These are phyloP conservation scores for Tolypeutes matacus DNA, from an alignment of 2,797 vertebrate species.

Conservation along the genomic window DNA sequence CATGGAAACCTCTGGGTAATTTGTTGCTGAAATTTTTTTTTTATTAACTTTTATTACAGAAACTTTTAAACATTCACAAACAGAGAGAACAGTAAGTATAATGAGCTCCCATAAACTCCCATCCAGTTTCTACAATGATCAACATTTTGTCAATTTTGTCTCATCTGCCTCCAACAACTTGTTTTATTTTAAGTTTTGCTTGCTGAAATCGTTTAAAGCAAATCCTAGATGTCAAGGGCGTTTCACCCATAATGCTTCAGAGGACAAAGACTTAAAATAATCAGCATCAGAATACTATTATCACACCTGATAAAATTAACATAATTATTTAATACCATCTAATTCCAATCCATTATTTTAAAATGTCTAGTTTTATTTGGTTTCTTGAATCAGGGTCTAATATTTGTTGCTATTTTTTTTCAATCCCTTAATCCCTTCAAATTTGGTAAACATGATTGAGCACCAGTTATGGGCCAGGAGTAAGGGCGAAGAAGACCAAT, in stretches of 20 bases:
- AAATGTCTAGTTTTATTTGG: slow-evolving; percentile 34
- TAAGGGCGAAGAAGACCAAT: not conserved
- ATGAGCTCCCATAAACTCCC: not conserved
- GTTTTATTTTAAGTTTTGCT: slow-evolving; percentile 24
- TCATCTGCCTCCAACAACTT: not conserved
- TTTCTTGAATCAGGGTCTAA: not conserved
- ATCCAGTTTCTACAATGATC: not conserved
- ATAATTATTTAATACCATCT: not conserved
- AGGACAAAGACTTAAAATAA: not conserved
- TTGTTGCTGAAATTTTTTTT: not conserved
- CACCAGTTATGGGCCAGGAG: not conserved
- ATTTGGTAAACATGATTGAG: not conserved
- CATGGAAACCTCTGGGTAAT: slow-evolving; percentile 13
- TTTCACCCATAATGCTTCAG: not conserved
- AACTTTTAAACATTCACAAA: slow-evolving; percentile 17
- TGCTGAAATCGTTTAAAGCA: not conserved
- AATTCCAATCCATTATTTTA: not conserved
- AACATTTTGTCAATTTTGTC: not conserved
- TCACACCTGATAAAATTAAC: not conserved
- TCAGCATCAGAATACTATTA: not conserved
- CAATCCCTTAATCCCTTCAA: not conserved
- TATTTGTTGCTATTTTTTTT: not conserved
- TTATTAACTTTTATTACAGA: not conserved
- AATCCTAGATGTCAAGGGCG: not conserved
- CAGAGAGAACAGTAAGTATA: not conserved